These are phyloP conservation scores for Callyntrura guangdongensis DNA, from an alignment of 2,888 invertebrate genomes.

Conservation along the genomic window DNA sequence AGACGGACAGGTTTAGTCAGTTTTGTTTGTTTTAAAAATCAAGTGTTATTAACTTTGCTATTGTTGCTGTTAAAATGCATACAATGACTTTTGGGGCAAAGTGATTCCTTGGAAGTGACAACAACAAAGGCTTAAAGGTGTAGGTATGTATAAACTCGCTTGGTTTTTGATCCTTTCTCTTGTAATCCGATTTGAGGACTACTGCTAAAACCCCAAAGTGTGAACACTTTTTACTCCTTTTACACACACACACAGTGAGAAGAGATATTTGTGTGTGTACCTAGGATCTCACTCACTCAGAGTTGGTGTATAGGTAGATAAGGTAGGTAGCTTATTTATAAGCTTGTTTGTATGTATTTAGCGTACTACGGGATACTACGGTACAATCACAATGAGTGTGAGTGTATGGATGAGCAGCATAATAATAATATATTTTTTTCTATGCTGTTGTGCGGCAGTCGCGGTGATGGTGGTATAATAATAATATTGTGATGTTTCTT, in stretches of 20 bases:
- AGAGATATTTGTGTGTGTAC: not conserved
- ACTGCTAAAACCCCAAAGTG: slow-evolving; percentile 52
- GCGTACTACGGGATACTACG: not conserved
- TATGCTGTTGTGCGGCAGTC: not conserved
- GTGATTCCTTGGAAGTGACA: slow-evolving; percentile 34
- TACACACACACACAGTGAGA: not conserved
- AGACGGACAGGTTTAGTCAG: slow-evolving; percentile 45
- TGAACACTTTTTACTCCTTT: slow-evolving; percentile 66
- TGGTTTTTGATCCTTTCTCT: slow-evolving; percentile 66
- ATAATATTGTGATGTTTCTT: slow-evolving; percentile 32
- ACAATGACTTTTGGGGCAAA: slow-evolving; percentile 58
- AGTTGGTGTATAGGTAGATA: not conserved
- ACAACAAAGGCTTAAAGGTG: slow-evolving; percentile 6
- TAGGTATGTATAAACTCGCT: not conserved
- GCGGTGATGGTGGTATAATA: not conserved
- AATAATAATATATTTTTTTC: not conserved
- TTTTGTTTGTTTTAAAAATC: slow-evolving; percentile 27
- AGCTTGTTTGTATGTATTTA: not conserved
- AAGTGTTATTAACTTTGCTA: not conserved
- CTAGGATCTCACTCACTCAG: not conserved
- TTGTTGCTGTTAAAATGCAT: not conserved
- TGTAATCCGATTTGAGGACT: slow-evolving; percentile 77
- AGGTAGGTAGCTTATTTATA: not conserved
- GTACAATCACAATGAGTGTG: not conserved
- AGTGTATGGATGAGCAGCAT: not conserved